A percentile compares a stretch with the other conserved stretches of the same genome.
phyloP scores from a whole-genome alignment of 2,888 invertebrate species.

The Thereva unica region DNA sequence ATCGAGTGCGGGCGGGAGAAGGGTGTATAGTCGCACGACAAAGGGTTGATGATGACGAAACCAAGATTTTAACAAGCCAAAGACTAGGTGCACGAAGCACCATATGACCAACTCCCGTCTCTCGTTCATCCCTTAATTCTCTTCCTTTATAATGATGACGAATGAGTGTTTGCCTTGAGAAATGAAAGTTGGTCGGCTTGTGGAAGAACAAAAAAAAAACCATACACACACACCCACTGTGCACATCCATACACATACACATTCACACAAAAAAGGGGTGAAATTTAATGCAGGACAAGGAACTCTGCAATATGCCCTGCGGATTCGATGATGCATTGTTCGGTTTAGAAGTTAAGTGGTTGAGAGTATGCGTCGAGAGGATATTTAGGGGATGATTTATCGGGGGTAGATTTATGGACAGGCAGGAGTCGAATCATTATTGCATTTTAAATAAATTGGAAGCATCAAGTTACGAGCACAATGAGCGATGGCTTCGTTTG shows the following conservation, averaged over 20 bases:
- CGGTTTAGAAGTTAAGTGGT: constrained; percentile 28
- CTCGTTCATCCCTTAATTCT: constrained; percentile 13
- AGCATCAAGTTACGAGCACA: constrained; percentile 14
- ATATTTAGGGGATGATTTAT: not conserved
- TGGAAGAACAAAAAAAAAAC: too few species aligned
- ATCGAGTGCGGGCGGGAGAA: constrained; percentile 19
- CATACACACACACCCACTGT: too few species aligned
- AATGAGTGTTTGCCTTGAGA: constrained; percentile 26
- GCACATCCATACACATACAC: too few species aligned
- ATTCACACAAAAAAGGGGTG: too few species aligned
- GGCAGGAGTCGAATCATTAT: constrained; percentile 14
- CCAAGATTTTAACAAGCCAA: not conserved
- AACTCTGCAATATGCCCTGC: constrained; percentile 19
- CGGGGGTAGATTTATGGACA: not conserved
- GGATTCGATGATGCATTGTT: constrained; percentile 20
- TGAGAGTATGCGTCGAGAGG: not conserved
- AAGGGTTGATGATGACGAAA: constrained; percentile 11
- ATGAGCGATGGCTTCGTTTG: too few species aligned
- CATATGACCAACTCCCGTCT: constrained; percentile 17
- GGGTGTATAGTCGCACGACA: not conserved
- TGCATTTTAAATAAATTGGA: constrained; percentile 29
- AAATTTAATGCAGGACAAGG: not conserved
- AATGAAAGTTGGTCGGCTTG: constrained; percentile 1
- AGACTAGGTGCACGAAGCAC: not conserved
- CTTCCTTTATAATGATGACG: constrained; percentile 27